Evolutionary conservation across 2,888 invertebrate species (phyloP).

Genomic region (Pedicia rivosa): DNA sequence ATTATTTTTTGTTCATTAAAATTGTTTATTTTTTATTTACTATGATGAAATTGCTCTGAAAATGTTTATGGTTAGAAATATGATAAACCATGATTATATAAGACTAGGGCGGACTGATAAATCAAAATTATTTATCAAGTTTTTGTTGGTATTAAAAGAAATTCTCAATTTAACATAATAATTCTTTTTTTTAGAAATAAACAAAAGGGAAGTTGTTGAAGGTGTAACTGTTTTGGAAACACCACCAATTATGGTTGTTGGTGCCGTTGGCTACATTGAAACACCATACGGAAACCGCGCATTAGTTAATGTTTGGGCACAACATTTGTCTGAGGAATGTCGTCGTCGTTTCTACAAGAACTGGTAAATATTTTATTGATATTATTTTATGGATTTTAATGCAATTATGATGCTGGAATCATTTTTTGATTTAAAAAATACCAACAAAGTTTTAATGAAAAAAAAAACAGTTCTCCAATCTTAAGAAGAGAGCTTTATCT

Average conservation of each 20-base stretch:
- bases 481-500: slow-evolving; percentile 43
- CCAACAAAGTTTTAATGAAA: not conserved
- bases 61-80: slow-evolving; percentile 11
- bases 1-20: not conserved
- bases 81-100: slow-evolving; percentile 22
- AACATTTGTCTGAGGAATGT: slow-evolving; percentile 97
- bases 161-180: slow-evolving; percentile 1
- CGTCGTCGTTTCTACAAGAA: slow-evolving; percentile 99
- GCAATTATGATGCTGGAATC: not conserved
- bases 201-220: slow-evolving; percentile 99
- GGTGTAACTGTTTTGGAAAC: slow-evolving; percentile 97
- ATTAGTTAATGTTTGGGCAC: slow-evolving; percentile 94
- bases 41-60: slow-evolving; percentile 5
- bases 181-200: slow-evolving; percentile 58
- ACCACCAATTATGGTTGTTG: slow-evolving; percentile 96
- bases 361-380: slow-evolving; percentile 83
- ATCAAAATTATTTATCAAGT: not conserved
- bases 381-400: not conserved
- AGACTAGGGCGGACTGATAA: slow-evolving; percentile 36
- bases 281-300: slow-evolving; percentile 94
- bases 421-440: not conserved
- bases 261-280: slow-evolving; percentile 96
- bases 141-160: not conserved
- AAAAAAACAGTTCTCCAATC: slow-evolving; percentile 43
- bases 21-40: slow-evolving; percentile 4